These are phyloP conservation scores for Melanotaenia maccullochi DNA, from an alignment of 2,797 vertebrate species.

Conservation along the genomic window DNA sequence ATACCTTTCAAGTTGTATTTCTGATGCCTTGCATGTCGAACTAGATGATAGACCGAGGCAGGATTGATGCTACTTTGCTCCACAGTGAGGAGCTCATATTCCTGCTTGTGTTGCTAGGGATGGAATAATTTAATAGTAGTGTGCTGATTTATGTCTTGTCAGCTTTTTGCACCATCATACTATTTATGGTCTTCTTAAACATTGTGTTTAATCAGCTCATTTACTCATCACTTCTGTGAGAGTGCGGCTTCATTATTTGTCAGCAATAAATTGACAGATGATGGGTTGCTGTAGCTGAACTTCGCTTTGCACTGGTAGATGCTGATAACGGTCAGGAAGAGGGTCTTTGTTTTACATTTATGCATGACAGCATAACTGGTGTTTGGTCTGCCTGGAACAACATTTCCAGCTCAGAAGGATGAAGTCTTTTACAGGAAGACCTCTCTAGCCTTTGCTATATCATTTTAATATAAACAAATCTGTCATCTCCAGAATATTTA, in stretches of 20 bases:
- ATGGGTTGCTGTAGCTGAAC: conserved; percentile 12
- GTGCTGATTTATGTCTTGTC: conserved; percentile 20
- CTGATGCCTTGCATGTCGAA: background rate
- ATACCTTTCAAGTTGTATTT: background rate
- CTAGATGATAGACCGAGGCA: background rate
- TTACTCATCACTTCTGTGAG: background rate
- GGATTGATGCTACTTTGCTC: conserved; percentile 24
- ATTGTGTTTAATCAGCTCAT: conserved; percentile 7
- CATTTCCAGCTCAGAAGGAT: conserved; percentile 13
- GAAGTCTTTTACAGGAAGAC: conserved; percentile 4
- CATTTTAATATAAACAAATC: background rate
- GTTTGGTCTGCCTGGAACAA: conserved; percentile 47
- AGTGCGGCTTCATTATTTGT: conserved; percentile 14
- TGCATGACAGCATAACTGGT: background rate
- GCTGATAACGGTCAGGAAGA: conserved; percentile 8
- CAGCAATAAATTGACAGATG: conserved; percentile 36
- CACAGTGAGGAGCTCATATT: conserved; percentile 40
- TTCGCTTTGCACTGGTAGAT: background rate
- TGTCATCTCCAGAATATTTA: background rate
- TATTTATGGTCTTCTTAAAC: conserved; percentile 5
- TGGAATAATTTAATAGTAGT: background rate
- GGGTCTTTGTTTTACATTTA: conserved; percentile 23
- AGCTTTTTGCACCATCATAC: background rate
- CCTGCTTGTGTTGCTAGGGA: conserved; percentile 1
- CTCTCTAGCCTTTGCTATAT: conserved; percentile 6